Conservation (phyloP, 2,888 invertebrate species). For the Sphecodes monilicornis region DNA sequence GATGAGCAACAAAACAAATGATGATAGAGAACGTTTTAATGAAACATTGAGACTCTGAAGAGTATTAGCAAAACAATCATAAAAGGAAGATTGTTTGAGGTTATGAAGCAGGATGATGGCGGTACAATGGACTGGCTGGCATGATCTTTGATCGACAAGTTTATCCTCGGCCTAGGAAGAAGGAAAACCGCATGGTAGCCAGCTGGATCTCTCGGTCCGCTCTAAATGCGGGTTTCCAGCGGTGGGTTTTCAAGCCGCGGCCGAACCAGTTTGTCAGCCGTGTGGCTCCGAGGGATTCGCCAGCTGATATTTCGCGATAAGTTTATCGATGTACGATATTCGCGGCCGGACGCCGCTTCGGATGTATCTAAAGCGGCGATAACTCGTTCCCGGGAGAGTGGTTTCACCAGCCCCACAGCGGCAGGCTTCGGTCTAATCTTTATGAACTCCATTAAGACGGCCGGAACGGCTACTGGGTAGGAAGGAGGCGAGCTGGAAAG, state of each 20-base stretch:
- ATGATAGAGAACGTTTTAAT: too few relatives aligned
- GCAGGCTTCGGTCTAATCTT: constrained; percentile 75
- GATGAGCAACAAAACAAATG: not conserved
- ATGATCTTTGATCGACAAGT: constrained; percentile 3
- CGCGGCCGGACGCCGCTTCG: constrained; percentile 62
- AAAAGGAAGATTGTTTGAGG: not conserved
- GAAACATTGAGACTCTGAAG: too few relatives aligned
- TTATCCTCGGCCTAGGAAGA: constrained; percentile 20
- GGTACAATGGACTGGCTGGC: not conserved
- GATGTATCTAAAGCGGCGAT: constrained; percentile 71
- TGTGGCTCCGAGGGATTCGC: constrained; percentile 63
- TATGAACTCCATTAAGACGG: constrained; percentile 79
- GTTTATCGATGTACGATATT: constrained; percentile 70
- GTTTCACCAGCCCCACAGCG: constrained; percentile 69
- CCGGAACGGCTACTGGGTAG: constrained; percentile 69
- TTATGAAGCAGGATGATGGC: not conserved
- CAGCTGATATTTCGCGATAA: constrained; percentile 69
- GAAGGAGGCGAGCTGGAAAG: constrained; percentile 31
- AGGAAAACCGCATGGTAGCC: constrained; percentile 24
- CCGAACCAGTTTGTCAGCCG: constrained; percentile 66
- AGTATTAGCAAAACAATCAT: not conserved
- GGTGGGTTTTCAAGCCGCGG: constrained; percentile 48
- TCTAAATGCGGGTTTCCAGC: constrained; percentile 55
- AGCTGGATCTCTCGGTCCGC: constrained; percentile 24
- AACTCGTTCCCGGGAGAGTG: constrained; percentile 69